Base-by-base conservation (phyloP, 2,797 vertebrate species). In the Tokudaia tokunoshimensis region DNA sequence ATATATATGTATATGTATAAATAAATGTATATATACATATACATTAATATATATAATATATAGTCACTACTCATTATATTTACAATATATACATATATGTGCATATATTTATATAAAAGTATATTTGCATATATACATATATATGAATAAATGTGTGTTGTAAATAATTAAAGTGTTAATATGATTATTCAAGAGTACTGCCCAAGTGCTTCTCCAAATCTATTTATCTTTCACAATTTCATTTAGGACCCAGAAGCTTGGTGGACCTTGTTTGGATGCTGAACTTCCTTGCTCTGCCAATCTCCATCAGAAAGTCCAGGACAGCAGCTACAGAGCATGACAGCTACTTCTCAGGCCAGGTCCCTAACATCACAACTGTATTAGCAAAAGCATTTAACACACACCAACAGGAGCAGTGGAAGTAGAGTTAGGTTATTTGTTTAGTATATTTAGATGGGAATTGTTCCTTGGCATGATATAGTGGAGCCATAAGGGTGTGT, bases 111-210 rank as follows among this genome's bases (percentile, higher is more conserved):
- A 24, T 41, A 41, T 74, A n/a, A n/a, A 19, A 17, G 9, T 31
- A 15, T 76, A 44, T 76, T 11, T 11, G 19, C 9, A 34, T 76
- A 89, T 92, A 95, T 96, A 84, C 47, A 94, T 89, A 91, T 94
- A 85, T 74, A 74, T 92, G 20, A 44, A 75, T 75, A 75, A 75
- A 44, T 92, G 20, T 87, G 61, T 96, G 17, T 50, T 80, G 72
- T 91, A 93, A 92, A 94, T 85, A 90, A 97, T 95, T 92, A 85
- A 95, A 95, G 61, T n/a, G 52, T 76, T 92, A 83, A 89, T 84
- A 37, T 89, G 41, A n/a, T 94, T 84, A 95, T 83, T 91, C 75
- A 95, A 95, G 79, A 93, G 50, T 29, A 80, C 79, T 9, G 1
- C 72, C 86, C 76, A 96, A 78, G 72, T 47, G 52, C 19, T 84